These are phyloP conservation scores for Pipistrellus kuhlii DNA, from an alignment of 2,797 vertebrate genomes.

Conservation along the genomic window DNA sequence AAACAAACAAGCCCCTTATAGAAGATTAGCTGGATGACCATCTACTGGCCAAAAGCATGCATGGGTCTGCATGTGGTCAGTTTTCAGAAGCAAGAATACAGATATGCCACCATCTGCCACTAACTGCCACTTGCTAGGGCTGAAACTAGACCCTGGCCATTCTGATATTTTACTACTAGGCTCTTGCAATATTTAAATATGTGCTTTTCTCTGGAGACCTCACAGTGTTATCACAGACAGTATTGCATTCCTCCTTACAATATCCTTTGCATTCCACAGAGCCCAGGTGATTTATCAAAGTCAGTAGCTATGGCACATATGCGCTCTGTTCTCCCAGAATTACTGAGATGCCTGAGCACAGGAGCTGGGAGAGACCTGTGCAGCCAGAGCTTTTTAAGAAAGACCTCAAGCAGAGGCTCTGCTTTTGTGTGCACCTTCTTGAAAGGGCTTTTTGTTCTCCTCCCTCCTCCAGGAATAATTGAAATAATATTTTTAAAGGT, in stretches of 20 bases:
- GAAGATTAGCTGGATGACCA: neutral
- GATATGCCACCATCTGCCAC: neutral
- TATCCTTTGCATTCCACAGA: conserved; percentile 52
- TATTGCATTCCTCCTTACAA: conserved; percentile 67
- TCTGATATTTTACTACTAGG: neutral
- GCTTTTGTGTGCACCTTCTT: neutral
- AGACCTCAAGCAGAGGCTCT: neutral
- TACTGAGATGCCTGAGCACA: conserved; percentile 15
- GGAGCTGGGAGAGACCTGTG: neutral
- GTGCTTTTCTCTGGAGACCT: conserved; percentile 65
- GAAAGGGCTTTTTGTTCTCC: neutral
- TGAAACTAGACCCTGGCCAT: neutral
- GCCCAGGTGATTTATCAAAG: conserved; percentile 73
- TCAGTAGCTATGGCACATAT: conserved; percentile 55
- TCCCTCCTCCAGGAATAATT: conserved; percentile 27
- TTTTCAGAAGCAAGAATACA: neutral
- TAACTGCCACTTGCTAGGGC: conserved; percentile 50
- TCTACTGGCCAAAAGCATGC: neutral
- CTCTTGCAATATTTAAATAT: conserved; percentile 64
- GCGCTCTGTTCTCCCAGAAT: conserved; percentile 47
- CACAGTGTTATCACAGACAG: conserved; percentile 41
- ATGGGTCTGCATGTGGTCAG: neutral
- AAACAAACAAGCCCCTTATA: neutral
- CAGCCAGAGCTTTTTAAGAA: neutral
- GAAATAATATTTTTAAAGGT: conserved; percentile 56